Conservation (phyloP, 1,140 invertebrate species). For the Habropoda laboriosa region DNA sequence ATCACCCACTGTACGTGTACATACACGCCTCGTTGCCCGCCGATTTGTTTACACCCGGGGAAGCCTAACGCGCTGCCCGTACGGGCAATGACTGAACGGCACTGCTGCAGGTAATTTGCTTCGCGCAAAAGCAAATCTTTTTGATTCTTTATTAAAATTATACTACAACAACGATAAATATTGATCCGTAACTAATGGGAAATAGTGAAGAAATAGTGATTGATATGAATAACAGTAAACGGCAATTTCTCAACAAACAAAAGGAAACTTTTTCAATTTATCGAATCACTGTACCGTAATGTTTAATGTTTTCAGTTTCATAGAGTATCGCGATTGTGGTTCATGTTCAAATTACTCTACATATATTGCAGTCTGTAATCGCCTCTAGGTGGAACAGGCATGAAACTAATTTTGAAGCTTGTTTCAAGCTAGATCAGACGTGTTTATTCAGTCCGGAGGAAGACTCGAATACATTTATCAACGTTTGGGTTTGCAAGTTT, state of each 20-base stretch:
- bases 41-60: no score
- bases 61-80: no score
- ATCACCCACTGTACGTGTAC: no score
- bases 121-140: no score
- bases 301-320: background rate
- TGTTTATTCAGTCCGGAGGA: background rate
- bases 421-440: conserved; percentile 15
- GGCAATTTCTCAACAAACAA: background rate
- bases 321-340: conserved; percentile 7
- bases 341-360: conserved; percentile 11
- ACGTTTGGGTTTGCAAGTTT: background rate
- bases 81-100: no score
- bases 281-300: background rate
- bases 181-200: no score
- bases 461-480: background rate
- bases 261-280: background rate
- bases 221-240: no score
- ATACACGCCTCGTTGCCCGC: no score
- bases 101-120: no score
- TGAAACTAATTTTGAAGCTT: conserved; percentile 20
- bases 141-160: no score
- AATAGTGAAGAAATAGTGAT: no score
- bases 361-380: conserved; percentile 13
- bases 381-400: background rate
- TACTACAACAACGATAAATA: no score